Evolutionary conservation across 92 coral and sea anemone species (phyloP).

Genomic region (Pocillopora grandis): DNA sequence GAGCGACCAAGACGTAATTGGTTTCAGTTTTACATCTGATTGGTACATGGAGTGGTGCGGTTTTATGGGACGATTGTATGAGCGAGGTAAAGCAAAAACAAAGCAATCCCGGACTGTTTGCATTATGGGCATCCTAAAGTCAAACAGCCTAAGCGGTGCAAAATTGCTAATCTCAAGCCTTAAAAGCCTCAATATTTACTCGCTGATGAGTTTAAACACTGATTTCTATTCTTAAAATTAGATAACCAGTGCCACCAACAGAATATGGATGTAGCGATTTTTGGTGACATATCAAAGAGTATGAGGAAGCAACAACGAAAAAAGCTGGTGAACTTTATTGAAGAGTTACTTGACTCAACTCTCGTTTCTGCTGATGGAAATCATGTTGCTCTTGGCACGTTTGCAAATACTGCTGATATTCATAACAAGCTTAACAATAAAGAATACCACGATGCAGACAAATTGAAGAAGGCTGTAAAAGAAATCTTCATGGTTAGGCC

Average conservation of each 20-base stretch:
- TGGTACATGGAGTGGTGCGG: too few relatives aligned
- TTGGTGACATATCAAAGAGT: neutral
- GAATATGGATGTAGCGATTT: neutral
- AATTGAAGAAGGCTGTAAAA: neutral
- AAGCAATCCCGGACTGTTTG: too few relatives aligned
- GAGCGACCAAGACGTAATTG: too few relatives aligned
- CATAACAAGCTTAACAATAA: neutral
- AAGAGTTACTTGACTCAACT: neutral
- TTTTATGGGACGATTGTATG: too few relatives aligned
- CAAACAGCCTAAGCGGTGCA: too few relatives aligned
- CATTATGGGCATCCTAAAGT: too few relatives aligned
- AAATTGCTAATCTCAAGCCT: too few relatives aligned
- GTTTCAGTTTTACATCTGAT: too few relatives aligned
- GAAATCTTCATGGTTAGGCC: neutral
- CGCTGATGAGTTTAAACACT: neutral
- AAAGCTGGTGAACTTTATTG: neutral
- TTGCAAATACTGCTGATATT: neutral
- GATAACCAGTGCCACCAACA: neutral
- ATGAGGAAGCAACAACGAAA: neutral
- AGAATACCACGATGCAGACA: neutral
- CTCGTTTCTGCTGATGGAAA: neutral
- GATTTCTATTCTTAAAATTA: neutral
- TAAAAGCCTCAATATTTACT: too few relatives aligned
- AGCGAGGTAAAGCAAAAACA: too few relatives aligned
- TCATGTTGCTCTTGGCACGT: conserved; percentile 4